Evolutionary conservation across 2,888 invertebrate species (phyloP), one percentile per base, ranked within the genome.

Genomic region (Oligia latruncula): DNA sequence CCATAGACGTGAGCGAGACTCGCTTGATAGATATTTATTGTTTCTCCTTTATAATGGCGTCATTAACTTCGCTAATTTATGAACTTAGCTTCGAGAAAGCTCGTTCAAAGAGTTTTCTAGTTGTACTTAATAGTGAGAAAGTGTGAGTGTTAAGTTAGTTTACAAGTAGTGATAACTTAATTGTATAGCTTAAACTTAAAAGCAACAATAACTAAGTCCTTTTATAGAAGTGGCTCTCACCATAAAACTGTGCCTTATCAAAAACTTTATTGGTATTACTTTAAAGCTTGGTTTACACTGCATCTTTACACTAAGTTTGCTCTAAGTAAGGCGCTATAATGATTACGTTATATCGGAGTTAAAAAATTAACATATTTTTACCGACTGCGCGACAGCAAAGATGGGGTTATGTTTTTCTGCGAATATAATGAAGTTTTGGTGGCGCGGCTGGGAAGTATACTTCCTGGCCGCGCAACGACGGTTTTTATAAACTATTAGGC

Each of bases 11-110:
- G 71, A 85, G 77, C 81, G 78, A 77, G 74, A 52, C 55, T 64
- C 15, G 17, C 72, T 74, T 78, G 81, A 77, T 76, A 85, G 79
- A 81, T 84, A 86, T 81, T 87, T 88, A 88, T 86, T 87, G 77
- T 88, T 74, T 78, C 74, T 78, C 52, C 66, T 84, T 78, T 79
- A 80, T 80, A 82, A 86, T 74, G 52, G 71, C 88, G 78, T 85
- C 74, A 79, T 83, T 88, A 71, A 79, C 46, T 11, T 55, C 3
- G 35, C 52, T 75, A 86, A 83, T 83, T 86, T 87, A 87, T 87
- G 77, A 76, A 80, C 67, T 68, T 60, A 9, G 46, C 64, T 55
- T 66, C 17, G 78, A 66, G 87, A 83, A 83, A 85, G 84, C 52
- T 74, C 55, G 58, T 73, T 49, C 20, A 29, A 65, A 66, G 43